Conservation (phyloP, 2,797 vertebrate genomes). For the Tenualosa thibaudeaui region DNA sequence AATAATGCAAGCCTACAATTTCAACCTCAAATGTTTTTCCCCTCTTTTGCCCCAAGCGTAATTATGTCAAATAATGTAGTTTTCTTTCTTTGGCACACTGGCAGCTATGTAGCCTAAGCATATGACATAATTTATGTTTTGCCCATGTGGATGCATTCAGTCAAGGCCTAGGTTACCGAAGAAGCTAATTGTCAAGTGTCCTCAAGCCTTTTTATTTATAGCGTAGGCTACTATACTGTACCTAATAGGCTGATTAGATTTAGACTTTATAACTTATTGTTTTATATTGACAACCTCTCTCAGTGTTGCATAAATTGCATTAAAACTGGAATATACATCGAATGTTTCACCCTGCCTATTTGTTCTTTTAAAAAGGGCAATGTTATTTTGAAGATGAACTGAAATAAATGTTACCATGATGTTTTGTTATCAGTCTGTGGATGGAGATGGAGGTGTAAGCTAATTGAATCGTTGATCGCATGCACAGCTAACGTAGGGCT, state of each 20-base stretch:
- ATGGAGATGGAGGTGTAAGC: not conserved
- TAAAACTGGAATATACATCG: not conserved
- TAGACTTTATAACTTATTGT: not conserved
- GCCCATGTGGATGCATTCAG: not conserved
- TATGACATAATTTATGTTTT: too few species aligned
- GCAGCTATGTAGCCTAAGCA: too few species aligned
- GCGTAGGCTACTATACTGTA: not conserved
- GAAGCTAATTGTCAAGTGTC: not conserved
- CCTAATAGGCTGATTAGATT: not conserved
- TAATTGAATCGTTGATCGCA: constrained; percentile 69
- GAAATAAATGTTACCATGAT: not conserved
- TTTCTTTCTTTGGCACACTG: too few species aligned
- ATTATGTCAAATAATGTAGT: not conserved
- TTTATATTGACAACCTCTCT: not conserved
- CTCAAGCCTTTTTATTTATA: not conserved
- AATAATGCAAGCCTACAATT: not conserved
- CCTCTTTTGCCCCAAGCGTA: not conserved
- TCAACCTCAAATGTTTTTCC: not conserved
- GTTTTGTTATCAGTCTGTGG: not conserved
- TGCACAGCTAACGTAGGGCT: constrained; percentile 68
- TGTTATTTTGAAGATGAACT: not conserved
- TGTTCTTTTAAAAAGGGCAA: not conserved
- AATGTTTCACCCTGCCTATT: not conserved
- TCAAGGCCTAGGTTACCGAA: not conserved
- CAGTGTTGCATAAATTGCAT: not conserved